Evolutionary conservation across 2,113 vertebrate species (phyloP), one percentile per base, ranked within the genome.

Genomic region (Columba janthina): DNA sequence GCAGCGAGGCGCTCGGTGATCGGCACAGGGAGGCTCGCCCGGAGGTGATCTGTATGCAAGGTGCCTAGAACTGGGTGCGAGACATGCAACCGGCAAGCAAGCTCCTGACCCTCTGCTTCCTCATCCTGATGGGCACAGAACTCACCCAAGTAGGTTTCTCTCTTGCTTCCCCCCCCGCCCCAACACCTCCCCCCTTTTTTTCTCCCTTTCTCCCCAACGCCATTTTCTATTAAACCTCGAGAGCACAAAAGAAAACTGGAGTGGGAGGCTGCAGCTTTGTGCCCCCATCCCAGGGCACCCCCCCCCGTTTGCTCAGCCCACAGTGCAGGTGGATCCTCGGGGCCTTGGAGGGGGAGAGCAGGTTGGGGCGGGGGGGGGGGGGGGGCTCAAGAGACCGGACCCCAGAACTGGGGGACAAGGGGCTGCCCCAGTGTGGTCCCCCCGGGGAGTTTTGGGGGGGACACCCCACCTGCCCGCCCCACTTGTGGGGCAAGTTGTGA

Each of bases 91-190:
- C 99, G 95, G 98, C 98, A 98, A 99, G 98, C 98, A 99, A 99
- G 98, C 98, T 99, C 95, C 97, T 99, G 96, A 98, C 98, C 98
- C 98, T 99, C 95, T 97, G 98, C 97, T 96, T 99, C 96, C 99
- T 99, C 98, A 97, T 99, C 98, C 98, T 99, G 97, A 98, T 99
- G 99, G 99, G 98, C 98, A 99, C 98, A 96, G 99, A 99, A 98
- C 99, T 99, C 98, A 99, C 98, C 90, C 99, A 99, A 99, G 99
- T 99, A 99, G 98, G 99, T 98, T 73, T 71, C 31, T 44, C 66
- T 74, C 80, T 77, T 44, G 25, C 73, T 91, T 74, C 21, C 34
- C 67, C 42, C 22, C 36, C 38, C 38, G 36, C 38, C 38, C 38
- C 10, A 38, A 44, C 42, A 17, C 20, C 31, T 65, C 20, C 34